Evolutionary conservation across 2,888 invertebrate genomes (phyloP), one percentile per base, ranked within the genome.

Genomic region (Sacculina carcini): DNA sequence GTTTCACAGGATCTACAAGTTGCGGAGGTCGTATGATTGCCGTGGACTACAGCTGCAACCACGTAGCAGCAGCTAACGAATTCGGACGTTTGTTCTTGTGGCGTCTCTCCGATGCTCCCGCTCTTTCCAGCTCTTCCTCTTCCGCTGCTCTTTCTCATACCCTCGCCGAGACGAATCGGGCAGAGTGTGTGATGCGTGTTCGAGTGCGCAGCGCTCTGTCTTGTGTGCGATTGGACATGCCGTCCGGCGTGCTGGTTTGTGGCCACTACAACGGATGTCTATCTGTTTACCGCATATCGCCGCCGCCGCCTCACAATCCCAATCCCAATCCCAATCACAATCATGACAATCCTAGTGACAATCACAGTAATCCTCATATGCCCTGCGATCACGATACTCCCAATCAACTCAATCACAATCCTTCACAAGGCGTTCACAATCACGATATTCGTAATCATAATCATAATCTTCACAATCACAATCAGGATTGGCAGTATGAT

Each of bases 191-290:
- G 24, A 38, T 56, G 46, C 44, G 51, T 1, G 54, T 56, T 46
- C 51, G 48, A n/a, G 54, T 53, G 14, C 40, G 53, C 46, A 53
- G 51, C 14, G 49, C 54, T 16, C 53, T 56, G 12, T 56, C 54
- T 3, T 56, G 54, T 26, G 47, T 56, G 23, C 51, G 51, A 24
- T 53, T 56, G 42, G 38, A 40, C 5, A 50, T 53, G n/a, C 48
- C 23, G 7, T 19, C 26, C 28, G 46, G 42, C 26, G 40, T 52
- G 6, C 47, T 56, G 3, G 47, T 56, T 16, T 56, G 54, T 51
- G 56, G 56, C 24, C 56, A 56, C 44, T 54, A 54, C 34, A 48
- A 50, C 16, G 56, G 56, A 16, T 28, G 29, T 26, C 44, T 44
- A 29, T 44, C 44, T 14, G 14, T 12, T 14, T 28, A 44, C 44